phyloP scores from a whole-genome alignment of 2,113 vertebrate genomes.

The Petrocephalus zakoni region DNA sequence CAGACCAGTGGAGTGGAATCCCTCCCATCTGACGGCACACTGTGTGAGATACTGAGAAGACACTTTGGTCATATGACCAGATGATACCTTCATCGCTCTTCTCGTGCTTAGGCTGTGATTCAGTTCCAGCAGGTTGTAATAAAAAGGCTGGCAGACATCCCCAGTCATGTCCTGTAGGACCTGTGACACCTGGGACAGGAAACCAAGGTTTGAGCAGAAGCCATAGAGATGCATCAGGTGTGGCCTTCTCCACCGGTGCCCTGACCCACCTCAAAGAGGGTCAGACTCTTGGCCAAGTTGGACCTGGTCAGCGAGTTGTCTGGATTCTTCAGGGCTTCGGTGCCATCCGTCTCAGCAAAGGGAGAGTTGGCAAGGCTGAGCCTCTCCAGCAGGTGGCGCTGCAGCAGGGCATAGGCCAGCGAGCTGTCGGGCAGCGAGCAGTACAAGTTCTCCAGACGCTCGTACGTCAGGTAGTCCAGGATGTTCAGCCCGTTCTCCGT shows the following conservation, averaged over 20 bases:
- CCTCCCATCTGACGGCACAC: background rate
- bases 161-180: slow-evolving; percentile 64
- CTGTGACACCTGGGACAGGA: slow-evolving; percentile 54
- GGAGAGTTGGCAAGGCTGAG: slow-evolving; percentile 9
- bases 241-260: background rate
- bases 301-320: background rate
- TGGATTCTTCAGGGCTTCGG: background rate
- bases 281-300: slow-evolving; percentile 32
- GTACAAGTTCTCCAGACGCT: slow-evolving; percentile 67
- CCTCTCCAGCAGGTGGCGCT: slow-evolving; percentile 46
- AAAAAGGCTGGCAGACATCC: slow-evolving; percentile 65
- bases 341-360: background rate
- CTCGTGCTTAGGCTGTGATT: slow-evolving; percentile 23
- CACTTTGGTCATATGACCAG: background rate
- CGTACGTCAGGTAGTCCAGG: slow-evolving; percentile 65
- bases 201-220: background rate
- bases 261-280: slow-evolving; percentile 55
- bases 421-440: slow-evolving; percentile 52
- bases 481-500: slow-evolving; percentile 73
- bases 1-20: background rate
- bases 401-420: slow-evolving; percentile 57
- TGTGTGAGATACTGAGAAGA: background rate
- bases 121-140: slow-evolving; percentile 41
- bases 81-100: slow-evolving; percentile 48
- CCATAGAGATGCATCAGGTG: background rate